phyloP scores from a whole-genome alignment of 2,888 invertebrate species.

The Slavum lentiscoides region DNA sequence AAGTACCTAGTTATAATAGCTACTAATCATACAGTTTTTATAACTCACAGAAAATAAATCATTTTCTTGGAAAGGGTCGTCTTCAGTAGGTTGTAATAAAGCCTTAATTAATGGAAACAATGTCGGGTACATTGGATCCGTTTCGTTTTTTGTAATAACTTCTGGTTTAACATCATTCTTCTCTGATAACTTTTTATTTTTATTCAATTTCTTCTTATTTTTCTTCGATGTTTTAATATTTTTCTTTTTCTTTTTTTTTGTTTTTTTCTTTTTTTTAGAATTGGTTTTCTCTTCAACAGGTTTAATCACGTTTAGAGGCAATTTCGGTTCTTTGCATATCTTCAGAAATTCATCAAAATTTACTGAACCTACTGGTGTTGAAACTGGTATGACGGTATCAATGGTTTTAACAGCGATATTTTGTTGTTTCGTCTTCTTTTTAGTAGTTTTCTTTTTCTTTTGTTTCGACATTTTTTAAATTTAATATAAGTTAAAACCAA shows the following conservation, averaged over 20 bases:
- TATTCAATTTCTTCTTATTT: neutral
- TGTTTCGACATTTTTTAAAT: neutral
- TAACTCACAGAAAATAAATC: neutral
- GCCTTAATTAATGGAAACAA: slow-evolving; percentile 17
- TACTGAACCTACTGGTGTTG: slow-evolving; percentile 21
- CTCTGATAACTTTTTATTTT: neutral
- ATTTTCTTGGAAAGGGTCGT: neutral
- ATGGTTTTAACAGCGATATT: neutral
- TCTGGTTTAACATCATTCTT: neutral
- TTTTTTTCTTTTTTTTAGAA: neutral
- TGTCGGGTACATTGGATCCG: neutral
- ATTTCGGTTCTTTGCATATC: slow-evolving; percentile 10
- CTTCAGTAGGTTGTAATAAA: slow-evolving; percentile 2
- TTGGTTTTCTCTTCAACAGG: neutral
- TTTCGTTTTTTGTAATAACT: neutral
- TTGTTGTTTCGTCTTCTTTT: neutral
- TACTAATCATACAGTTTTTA: neutral
- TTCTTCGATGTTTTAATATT: too few species aligned
- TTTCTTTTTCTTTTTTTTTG: neutral
- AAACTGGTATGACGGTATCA: slow-evolving; percentile 1
- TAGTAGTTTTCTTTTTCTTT: neutral
- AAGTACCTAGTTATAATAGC: too few species aligned
- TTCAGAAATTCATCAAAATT: slow-evolving; percentile 39
- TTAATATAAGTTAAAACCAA: neutral
- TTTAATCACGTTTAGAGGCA: neutral